Conservation (phyloP, 2,797 vertebrate genomes). For the Masticophis lateralis region DNA sequence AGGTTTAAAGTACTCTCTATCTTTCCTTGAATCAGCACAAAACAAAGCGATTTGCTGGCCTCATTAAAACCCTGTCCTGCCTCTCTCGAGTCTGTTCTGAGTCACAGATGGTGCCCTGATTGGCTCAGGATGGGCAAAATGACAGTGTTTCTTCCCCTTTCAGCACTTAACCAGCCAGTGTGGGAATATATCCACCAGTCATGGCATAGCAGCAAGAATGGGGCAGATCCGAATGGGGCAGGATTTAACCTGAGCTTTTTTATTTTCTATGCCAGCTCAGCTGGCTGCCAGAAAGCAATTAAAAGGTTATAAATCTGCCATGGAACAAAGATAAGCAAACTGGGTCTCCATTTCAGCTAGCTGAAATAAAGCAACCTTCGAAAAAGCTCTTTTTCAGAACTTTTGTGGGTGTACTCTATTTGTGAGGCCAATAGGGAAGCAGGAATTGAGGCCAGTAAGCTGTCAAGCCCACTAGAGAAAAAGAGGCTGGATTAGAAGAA, state of each 20-base stretch:
- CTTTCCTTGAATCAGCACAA: not conserved
- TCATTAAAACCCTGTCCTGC: not conserved
- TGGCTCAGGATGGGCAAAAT: not conserved
- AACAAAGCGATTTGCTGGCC: not conserved
- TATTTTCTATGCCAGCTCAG: not conserved
- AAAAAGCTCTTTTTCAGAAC: not conserved
- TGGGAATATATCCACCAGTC: not conserved
- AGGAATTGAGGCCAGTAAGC: not conserved
- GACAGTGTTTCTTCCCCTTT: not conserved
- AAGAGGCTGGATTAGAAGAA: not conserved
- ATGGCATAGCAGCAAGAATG: not conserved
- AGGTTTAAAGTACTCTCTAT: not conserved
- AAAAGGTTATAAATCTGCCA: not conserved
- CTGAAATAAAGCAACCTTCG: not conserved
- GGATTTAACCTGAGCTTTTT: not conserved
- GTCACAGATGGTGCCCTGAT: not conserved
- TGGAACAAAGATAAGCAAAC: not conserved
- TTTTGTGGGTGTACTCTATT: not conserved
- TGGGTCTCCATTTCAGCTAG: not conserved
- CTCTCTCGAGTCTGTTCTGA: not conserved
- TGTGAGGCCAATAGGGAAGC: not conserved
- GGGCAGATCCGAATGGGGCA: not conserved
- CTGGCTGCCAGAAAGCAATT: not conserved
- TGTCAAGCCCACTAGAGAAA: not conserved
- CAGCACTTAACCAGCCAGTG: not conserved